These are phyloP conservation scores for Trachythela sp. DNA, from an alignment of 64 coral and sea anemone species.

Conservation along the genomic window DNA sequence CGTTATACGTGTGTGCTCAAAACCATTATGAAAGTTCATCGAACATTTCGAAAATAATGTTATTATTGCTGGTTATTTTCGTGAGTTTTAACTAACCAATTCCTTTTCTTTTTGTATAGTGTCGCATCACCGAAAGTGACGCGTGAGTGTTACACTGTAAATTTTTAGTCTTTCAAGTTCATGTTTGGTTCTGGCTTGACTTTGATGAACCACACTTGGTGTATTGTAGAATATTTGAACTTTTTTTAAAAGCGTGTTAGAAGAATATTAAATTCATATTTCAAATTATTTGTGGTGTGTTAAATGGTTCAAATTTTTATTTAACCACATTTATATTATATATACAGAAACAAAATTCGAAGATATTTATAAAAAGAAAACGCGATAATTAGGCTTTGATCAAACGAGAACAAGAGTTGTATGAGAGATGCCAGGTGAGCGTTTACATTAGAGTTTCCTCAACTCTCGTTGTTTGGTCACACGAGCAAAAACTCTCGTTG, in stretches of 20 bases:
- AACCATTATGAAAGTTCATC: too few relatives aligned
- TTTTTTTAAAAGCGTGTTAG: neutral
- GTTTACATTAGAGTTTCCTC: too few relatives aligned
- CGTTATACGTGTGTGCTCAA: too few relatives aligned
- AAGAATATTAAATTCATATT: neutral
- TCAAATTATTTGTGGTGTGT: neutral
- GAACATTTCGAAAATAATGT: too few relatives aligned
- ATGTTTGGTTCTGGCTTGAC: neutral
- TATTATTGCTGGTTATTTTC: neutral
- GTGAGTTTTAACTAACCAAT: neutral
- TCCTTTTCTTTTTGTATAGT: neutral
- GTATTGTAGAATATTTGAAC: neutral
- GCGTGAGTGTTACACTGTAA: neutral
- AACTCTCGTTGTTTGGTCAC: too few relatives aligned
- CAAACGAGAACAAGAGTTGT: too few relatives aligned
- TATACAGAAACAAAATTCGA: too few relatives aligned
- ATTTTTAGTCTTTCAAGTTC: neutral
- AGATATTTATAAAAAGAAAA: too few relatives aligned
- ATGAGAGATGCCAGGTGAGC: too few relatives aligned
- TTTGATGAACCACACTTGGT: neutral
- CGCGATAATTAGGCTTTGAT: too few relatives aligned
- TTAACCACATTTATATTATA: neutral
- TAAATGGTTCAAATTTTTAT: neutral
- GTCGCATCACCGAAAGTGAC: neutral
- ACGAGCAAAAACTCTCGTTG: neutral